Evolutionary conservation across 2,113 vertebrate genomes (phyloP), one percentile per base, ranked within the genome.

Genomic region (Leptobrachium leishanense): DNA sequence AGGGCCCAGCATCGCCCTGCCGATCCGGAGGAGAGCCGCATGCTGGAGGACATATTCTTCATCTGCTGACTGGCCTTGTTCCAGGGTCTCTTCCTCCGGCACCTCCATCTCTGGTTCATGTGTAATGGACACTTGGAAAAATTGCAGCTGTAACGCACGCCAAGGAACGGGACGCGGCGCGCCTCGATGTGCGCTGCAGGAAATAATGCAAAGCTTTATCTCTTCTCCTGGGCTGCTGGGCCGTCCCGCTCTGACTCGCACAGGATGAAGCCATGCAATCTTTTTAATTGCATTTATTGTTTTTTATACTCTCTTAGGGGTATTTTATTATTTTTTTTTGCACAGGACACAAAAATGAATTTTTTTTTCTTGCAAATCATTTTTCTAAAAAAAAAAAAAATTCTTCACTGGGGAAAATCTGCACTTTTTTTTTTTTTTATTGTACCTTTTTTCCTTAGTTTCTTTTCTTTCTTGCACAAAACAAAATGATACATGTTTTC

Each of bases 41-140:
- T 99, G 55, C 91, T 99, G 0, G 94, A 98, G 84, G 96, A 98
- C 50, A 95, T 99, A 78, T 98, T 98, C 91, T 99, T 99, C 84
- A 96, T 99, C 87, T 97, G 92, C 92, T 90, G 83, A 89, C 72
- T 68, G 20, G 40, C 39, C 31, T 79, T 53, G 2, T n/a, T 42
- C 20, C 68, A 50, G 4, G 4, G 46, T 50, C 46, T 50, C 9
- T 5, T 20, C 39, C 62, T 64, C 62, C 62, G 3, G 31, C 6
- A 13, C 62, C 9, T 59, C 11, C n/a, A 59, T n/a, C 55, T 12
- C 11, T 13, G 11, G 13, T n/a, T 6, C 11, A 12, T 59, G 55
- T 5, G 55, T n/a, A 13, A 59, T 59, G 55, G 11, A 59, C 55
- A 59, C 6, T 59, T 13, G 6, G 10, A 8, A 59, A 13, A 8